These are phyloP conservation scores for Hycleus cichorii DNA, from an alignment of 1,140 invertebrate genomes.

Conservation along the genomic window DNA sequence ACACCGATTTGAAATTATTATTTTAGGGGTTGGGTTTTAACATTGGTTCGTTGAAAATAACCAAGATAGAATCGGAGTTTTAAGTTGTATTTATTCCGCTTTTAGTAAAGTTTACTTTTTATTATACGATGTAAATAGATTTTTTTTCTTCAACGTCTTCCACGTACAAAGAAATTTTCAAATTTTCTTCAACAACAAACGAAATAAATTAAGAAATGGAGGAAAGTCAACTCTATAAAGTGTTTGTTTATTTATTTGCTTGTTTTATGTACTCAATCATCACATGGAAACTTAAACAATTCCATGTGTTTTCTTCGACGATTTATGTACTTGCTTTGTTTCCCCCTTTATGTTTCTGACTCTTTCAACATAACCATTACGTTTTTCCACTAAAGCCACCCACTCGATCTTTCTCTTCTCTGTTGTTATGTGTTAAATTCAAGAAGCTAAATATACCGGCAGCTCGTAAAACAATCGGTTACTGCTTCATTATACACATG, in stretches of 20 bases:
- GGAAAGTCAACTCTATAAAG: constrained; percentile 23
- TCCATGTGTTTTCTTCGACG: constrained; percentile 25
- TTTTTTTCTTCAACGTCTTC: not conserved
- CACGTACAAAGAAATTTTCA: too few species aligned
- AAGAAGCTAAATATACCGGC: constrained; percentile 11
- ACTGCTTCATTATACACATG: too few species aligned
- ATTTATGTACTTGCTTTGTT: constrained; percentile 32
- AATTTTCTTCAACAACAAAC: too few species aligned
- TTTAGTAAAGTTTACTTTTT: constrained; percentile 21
- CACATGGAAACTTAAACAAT: constrained; percentile 28
- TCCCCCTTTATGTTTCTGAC: constrained; percentile 13
- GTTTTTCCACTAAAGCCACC: constrained; percentile 13
- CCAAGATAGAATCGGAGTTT: too few species aligned
- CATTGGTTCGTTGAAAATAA: too few species aligned
- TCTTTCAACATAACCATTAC: constrained; percentile 27
- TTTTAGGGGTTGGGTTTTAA: not conserved
- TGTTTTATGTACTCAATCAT: constrained; percentile 31
- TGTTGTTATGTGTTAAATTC: not conserved
- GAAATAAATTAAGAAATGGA: too few species aligned
- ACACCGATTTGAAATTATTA: constrained; percentile 24
- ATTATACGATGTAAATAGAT: constrained; percentile 11
- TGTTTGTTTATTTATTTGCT: constrained; percentile 26
- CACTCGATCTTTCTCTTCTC: constrained; percentile 7
- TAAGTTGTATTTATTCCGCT: constrained; percentile 15
- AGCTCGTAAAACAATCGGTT: constrained; percentile 8